Evolutionary conservation across 2,888 invertebrate genomes (phyloP).

Genomic region (Callimorpha dominula): DNA sequence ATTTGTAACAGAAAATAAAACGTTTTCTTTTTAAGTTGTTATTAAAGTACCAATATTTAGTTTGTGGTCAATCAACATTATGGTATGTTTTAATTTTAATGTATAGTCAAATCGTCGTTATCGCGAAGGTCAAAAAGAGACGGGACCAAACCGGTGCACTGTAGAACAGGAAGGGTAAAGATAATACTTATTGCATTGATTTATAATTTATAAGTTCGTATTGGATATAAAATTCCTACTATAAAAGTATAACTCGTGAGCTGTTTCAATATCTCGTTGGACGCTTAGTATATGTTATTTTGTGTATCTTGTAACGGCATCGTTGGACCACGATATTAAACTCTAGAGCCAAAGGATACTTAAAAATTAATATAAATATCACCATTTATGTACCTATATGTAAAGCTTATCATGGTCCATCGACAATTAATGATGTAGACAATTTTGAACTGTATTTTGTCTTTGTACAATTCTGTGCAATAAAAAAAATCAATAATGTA

Average conservation of each 20-base stretch:
- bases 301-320: conserved; percentile 33
- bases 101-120: not conserved
- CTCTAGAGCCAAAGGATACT: conserved; percentile 23
- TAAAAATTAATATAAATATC: conserved; percentile 9
- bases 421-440: conserved; percentile 34
- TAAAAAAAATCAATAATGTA: conserved; percentile 45
- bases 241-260: conserved; percentile 44
- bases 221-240: conserved; percentile 23
- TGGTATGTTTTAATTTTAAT: conserved; percentile 5
- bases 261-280: conserved; percentile 73
- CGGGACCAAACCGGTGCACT: conserved; percentile 86
- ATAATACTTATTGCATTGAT: conserved; percentile 58
- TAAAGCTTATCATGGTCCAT: conserved; percentile 47
- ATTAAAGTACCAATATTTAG: not conserved
- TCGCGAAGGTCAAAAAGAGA: conserved; percentile 49
- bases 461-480: conserved; percentile 47
- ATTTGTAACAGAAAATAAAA: conserved; percentile 40
- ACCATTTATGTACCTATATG: conserved; percentile 29
- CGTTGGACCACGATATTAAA: conserved; percentile 45
- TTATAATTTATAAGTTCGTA: conserved; percentile 13
- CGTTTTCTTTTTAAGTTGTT: conserved; percentile 13
- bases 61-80: not conserved
- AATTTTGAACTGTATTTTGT: conserved; percentile 35
- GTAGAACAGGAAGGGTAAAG: conserved; percentile 67
- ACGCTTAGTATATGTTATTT: conserved; percentile 31